phyloP scores from a whole-genome alignment of 2,888 invertebrate genomes.

The Lasioglossum figueresi region DNA sequence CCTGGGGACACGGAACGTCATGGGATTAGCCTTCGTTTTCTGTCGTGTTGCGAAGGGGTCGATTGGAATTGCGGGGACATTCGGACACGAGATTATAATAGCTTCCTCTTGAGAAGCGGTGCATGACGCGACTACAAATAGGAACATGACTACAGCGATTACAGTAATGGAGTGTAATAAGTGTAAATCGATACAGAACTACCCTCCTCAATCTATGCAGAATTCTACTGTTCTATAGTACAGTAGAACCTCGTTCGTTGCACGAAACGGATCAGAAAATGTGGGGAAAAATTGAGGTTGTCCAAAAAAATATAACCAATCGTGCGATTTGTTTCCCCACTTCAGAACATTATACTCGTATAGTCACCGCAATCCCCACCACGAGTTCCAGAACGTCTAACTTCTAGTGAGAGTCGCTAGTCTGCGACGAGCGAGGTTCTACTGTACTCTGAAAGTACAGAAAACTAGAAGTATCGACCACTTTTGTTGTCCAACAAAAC shows the following conservation, averaged over 20 bases:
- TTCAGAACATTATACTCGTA: no score
- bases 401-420: background rate
- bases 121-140: background rate
- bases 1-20: conserved; percentile 57
- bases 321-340: no score
- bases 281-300: background rate
- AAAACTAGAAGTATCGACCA: background rate
- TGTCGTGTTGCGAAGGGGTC: conserved; percentile 12
- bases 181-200: background rate
- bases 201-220: background rate
- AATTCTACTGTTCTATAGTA: background rate
- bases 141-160: background rate
- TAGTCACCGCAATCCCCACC: background rate
- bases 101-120: background rate
- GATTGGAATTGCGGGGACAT: conserved; percentile 29
- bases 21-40: conserved; percentile 56
- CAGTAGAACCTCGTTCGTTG: background rate
- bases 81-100: conserved; percentile 37
- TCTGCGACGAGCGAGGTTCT: background rate
- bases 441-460: background rate
- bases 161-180: background rate
- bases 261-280: background rate
- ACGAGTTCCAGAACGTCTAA: background rate
- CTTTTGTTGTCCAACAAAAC: background rate
- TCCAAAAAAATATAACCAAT: background rate